Percentiles rank a stretch among this genome's conserved stretches.
phyloP scores from a whole-genome alignment of 2,113 vertebrate species.

The Bubo bubo region DNA sequence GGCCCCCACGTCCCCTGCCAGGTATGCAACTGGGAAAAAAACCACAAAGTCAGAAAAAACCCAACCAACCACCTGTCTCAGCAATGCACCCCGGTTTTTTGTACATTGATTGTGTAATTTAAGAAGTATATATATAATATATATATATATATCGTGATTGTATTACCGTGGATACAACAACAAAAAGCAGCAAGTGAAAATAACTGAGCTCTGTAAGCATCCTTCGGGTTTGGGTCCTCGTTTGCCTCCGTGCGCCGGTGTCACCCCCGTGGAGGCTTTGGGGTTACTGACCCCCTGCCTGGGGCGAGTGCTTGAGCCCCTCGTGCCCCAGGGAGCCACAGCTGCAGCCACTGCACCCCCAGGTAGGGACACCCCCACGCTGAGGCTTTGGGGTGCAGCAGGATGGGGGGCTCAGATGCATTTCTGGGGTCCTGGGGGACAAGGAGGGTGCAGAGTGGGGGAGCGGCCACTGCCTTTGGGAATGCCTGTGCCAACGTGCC shows the following conservation, averaged over 20 bases:
- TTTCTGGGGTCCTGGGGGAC: not conserved
- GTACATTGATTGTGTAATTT: slow-evolving; percentile 97
- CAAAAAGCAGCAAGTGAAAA: slow-evolving; percentile 73
- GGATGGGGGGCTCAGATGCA: not conserved
- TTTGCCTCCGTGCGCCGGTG: not conserved
- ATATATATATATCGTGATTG: slow-evolving; percentile 85
- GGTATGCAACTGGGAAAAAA: not conserved
- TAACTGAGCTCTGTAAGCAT: slow-evolving; percentile 71
- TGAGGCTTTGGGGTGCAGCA: not conserved
- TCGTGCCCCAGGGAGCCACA: rapidly evolving
- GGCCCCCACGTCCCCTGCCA: not conserved
- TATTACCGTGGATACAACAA: slow-evolving; percentile 86
- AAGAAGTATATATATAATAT: slow-evolving; percentile 82
- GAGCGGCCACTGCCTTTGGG: not conserved
- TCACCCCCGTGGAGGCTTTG: not conserved
- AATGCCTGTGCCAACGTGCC: not conserved
- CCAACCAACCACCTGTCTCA: slow-evolving; percentile 78
- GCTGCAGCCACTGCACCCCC: rapidly evolving
- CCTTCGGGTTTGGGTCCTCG: slow-evolving; percentile 47
- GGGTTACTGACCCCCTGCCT: rapidly evolving
- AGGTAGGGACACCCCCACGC: not conserved
- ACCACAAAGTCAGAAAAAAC: slow-evolving; percentile 41
- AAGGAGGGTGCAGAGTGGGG: not conserved
- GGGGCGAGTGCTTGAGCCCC: rapidly evolving
- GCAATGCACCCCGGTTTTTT: slow-evolving; percentile 85